Conservation (phyloP, 37 sponge, comb jelly and placozoan species). For the Aplysina aerophoba region DNA sequence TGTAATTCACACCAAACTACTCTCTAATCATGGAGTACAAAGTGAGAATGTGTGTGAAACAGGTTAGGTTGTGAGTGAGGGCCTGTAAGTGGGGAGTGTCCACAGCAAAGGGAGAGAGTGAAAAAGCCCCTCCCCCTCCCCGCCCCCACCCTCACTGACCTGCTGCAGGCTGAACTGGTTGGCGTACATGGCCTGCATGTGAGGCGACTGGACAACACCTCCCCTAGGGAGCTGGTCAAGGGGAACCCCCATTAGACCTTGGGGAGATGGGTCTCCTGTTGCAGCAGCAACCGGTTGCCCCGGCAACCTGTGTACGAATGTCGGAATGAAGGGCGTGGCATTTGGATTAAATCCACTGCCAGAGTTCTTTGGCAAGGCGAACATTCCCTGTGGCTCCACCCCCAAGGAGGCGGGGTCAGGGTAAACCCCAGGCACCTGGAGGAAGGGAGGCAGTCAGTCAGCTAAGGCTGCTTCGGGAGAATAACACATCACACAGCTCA, state of each 20-base stretch:
- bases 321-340: constrained; percentile 82
- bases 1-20: too few relatives aligned
- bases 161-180: constrained; percentile 1
- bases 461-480: too few relatives aligned
- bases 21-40: too few relatives aligned
- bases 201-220: not conserved
- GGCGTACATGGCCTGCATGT: constrained; percentile 7
- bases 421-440: not conserved
- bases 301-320: constrained; percentile 36
- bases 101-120: not conserved
- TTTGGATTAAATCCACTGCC: constrained; percentile 75
- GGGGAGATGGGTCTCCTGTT: not conserved
- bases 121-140: not conserved
- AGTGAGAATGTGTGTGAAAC: not conserved
- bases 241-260: not conserved
- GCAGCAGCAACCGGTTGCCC: constrained; percentile 2
- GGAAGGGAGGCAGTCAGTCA: not conserved
- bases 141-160: not conserved
- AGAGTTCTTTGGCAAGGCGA: not conserved
- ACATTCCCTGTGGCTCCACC: not conserved
- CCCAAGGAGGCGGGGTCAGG: not conserved
- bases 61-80: not conserved
- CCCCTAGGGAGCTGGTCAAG: not conserved
- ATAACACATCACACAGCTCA: too few relatives aligned
- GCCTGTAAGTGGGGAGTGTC: not conserved